Percentiles rank a stretch among this genome's conserved stretches.
These are phyloP conservation scores for Drosophila meridionalis DNA, from an alignment of 2,888 invertebrate genomes.

Conservation along the genomic window DNA sequence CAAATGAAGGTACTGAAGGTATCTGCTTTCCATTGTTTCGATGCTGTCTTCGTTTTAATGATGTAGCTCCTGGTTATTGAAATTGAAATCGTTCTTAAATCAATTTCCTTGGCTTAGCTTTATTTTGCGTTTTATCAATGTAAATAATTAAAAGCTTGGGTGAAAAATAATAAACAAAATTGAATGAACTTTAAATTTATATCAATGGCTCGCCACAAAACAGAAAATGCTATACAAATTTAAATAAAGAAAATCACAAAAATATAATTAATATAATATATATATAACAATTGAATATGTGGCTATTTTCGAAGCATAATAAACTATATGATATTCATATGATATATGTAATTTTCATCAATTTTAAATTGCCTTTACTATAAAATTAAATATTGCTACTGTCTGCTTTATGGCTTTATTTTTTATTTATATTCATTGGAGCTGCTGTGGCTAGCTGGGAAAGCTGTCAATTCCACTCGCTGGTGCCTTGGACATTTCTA, in stretches of 20 bases:
- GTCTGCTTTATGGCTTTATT: background rate
- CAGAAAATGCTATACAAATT: background rate
- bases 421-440: background rate
- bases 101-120: constrained; percentile 30
- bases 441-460: background rate
- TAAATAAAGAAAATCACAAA: background rate
- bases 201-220: background rate
- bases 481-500: too few relatives aligned
- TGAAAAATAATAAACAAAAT: background rate
- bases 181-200: background rate
- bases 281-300: background rate
- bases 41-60: constrained; percentile 38
- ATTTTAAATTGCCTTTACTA: background rate
- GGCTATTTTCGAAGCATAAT: background rate
- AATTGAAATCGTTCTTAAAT: constrained; percentile 35
- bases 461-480: background rate
- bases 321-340: background rate
- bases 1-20: constrained; percentile 55
- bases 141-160: constrained; percentile 39
- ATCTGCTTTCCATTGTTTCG: constrained; percentile 50
- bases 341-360: background rate
- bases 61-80: constrained; percentile 37
- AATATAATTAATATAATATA: background rate
- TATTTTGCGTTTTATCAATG: constrained; percentile 7
- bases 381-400: background rate